Conservation (phyloP, 2,888 invertebrate species). For the Amphipoea lucens region DNA sequence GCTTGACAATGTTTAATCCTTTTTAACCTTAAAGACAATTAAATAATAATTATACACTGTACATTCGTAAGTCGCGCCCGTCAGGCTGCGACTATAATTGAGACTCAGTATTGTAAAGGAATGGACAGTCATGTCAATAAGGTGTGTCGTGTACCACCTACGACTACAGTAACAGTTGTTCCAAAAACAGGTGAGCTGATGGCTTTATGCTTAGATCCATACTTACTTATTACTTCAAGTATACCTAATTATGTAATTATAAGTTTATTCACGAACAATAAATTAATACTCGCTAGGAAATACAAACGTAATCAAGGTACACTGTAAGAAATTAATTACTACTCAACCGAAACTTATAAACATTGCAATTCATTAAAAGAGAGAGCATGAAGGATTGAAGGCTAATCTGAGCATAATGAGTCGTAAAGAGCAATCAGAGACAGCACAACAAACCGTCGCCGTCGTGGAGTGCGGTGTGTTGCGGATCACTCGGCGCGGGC, state of each 20-base stretch:
- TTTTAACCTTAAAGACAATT: not conserved
- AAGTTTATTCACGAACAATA: not conserved
- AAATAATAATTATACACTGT: not conserved
- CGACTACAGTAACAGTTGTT: not conserved
- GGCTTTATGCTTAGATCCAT: not conserved
- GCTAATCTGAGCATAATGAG: slow-evolving; percentile 39
- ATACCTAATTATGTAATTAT: not conserved
- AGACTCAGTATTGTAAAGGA: not conserved
- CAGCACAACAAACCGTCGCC: slow-evolving; percentile 19
- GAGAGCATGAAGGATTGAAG: slow-evolving; percentile 20
- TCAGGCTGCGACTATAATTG: no score
- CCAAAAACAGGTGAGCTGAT: not conserved
- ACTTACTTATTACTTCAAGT: not conserved
- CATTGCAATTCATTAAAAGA: slow-evolving; percentile 12
- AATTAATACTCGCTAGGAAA: not conserved
- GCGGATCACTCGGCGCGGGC: not conserved
- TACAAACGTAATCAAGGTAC: not conserved
- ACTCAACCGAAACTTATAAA: not conserved
- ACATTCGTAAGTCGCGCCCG: no score
- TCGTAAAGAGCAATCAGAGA: slow-evolving; percentile 51
- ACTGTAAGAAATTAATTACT: not conserved
- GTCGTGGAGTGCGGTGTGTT: not conserved
- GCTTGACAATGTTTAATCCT: not conserved
- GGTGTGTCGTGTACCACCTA: not conserved
- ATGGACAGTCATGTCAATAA: not conserved